A percentile compares a stretch with the other conserved stretches of the same genome.
Conservation (phyloP, 2,888 invertebrate genomes). For the Eupeodes luniger region DNA sequence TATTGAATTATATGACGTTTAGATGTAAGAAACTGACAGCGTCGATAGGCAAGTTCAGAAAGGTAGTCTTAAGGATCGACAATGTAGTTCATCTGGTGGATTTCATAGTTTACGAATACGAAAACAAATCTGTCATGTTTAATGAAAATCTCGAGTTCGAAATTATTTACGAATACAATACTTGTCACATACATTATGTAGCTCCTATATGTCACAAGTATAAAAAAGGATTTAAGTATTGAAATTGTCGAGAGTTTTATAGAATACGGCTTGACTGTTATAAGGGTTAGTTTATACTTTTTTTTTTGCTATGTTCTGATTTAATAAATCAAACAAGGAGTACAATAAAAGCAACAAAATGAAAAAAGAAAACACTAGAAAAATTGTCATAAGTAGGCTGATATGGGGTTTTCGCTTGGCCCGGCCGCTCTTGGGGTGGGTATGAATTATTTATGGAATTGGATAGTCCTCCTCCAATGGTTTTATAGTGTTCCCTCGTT, state of each 20-base stretch:
- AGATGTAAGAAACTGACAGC: too few species aligned
- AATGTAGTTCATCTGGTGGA: too few species aligned
- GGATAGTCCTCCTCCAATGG: conserved; percentile 9
- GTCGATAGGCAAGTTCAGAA: too few species aligned
- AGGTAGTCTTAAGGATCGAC: too few species aligned
- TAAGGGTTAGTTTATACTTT: conserved; percentile 23
- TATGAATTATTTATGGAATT: conserved; percentile 60
- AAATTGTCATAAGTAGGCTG: conserved; percentile 61
- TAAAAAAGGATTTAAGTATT: conserved; percentile 12
- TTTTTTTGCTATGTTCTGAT: conserved; percentile 66
- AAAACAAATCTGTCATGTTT: too few species aligned
- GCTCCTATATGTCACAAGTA: too few species aligned
- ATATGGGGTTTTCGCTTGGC: conserved; percentile 34
- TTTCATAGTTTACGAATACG: too few species aligned
- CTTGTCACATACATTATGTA: too few species aligned
- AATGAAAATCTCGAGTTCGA: too few species aligned
- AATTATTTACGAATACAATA: too few species aligned
- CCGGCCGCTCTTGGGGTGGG: conserved; percentile 1
- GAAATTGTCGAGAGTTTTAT: conserved; percentile 35
- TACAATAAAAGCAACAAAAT: neutral
- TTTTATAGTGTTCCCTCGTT: neutral
- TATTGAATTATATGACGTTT: too few species aligned
- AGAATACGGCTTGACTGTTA: conserved; percentile 17
- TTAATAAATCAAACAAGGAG: conserved; percentile 66
- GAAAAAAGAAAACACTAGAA: conserved; percentile 10